Evolutionary conservation across 2,797 vertebrate species (phyloP).

Genomic region (Meda fulgida): DNA sequence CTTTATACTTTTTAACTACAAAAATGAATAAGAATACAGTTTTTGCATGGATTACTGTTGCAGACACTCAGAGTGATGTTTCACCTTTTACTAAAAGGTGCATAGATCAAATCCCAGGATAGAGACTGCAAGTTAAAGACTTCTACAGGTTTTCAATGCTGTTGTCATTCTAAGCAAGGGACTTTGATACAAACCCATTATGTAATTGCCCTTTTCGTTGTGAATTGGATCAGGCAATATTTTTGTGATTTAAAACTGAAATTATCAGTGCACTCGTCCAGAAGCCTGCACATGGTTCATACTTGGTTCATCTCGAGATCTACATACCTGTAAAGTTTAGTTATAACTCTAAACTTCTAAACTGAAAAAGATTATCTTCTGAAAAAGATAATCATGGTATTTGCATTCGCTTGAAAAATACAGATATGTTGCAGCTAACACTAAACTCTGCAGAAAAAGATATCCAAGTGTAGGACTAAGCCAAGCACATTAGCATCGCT

Average conservation of each 20-base stretch:
- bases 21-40: background rate
- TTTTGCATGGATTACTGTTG: background rate
- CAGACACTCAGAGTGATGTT: background rate
- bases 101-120: background rate
- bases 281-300: background rate
- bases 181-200: background rate
- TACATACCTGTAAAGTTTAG: background rate
- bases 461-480: background rate
- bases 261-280: background rate
- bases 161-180: background rate
- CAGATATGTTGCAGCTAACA: slow-evolving; percentile 1
- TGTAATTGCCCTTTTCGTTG: background rate
- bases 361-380: background rate
- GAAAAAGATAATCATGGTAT: slow-evolving; percentile 9
- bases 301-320: background rate
- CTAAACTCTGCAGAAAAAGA: slow-evolving; percentile 10
- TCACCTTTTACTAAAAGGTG: background rate
- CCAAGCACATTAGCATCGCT: slow-evolving; percentile 25
- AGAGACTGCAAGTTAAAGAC: background rate
- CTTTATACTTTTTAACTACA: background rate
- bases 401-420: background rate
- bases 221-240: background rate
- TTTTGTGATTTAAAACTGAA: background rate
- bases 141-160: background rate
- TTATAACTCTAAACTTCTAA: background rate